Percentiles rank a stretch among this genome's conserved stretches.
phyloP scores from a whole-genome alignment of 1,140 invertebrate genomes.

The Harpegnathos saltator region DNA sequence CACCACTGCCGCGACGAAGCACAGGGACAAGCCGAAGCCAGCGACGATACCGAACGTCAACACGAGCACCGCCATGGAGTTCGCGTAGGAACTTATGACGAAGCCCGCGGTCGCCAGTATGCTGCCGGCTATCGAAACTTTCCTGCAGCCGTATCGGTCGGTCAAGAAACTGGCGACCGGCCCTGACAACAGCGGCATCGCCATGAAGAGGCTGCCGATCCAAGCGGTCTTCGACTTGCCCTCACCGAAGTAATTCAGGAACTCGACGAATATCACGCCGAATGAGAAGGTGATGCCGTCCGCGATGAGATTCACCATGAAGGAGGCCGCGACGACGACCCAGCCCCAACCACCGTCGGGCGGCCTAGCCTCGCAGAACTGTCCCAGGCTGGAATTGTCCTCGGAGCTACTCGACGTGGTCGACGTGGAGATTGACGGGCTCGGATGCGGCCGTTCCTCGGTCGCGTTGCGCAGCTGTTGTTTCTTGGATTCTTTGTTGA shows the following conservation, averaged over 20 bases:
- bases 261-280: conserved; percentile 95
- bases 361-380: conserved; percentile 88
- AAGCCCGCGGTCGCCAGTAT: conserved; percentile 93
- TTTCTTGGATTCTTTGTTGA: conserved; percentile 83
- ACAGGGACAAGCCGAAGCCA: conserved; percentile 94
- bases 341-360: conserved; percentile 93
- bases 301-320: conserved; percentile 96
- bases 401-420: conserved; percentile 86
- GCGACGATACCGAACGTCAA: conserved; percentile 95
- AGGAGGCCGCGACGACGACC: conserved; percentile 94
- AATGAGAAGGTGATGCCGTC: conserved; percentile 98
- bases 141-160: conserved; percentile 93
- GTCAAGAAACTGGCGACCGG: conserved; percentile 95
- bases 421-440: conserved; percentile 83
- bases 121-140: conserved; percentile 93
- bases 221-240: conserved; percentile 95
- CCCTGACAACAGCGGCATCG: conserved; percentile 95
- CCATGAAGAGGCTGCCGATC: conserved; percentile 96
- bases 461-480: conserved; percentile 78
- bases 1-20: conserved; percentile 95
- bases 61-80: conserved; percentile 92
- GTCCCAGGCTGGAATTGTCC: conserved; percentile 88
- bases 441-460: conserved; percentile 81
- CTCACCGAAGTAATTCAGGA: conserved; percentile 94
- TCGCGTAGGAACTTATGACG: conserved; percentile 91